Base-by-base conservation (phyloP, 2,888 invertebrate genomes). In the Lobophora halterata region DNA sequence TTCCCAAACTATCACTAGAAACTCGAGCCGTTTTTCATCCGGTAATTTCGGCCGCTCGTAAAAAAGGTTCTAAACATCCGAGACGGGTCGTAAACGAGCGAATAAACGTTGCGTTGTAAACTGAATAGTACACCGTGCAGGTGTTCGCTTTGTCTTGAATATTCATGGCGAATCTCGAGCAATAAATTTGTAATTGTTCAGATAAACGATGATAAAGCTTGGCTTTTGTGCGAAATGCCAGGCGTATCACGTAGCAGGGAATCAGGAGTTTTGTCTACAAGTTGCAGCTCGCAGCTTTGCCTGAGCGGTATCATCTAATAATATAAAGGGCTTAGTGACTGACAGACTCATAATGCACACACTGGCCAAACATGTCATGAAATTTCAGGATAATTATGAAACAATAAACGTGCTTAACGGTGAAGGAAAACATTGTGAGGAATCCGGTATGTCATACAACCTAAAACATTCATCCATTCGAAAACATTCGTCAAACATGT, bases 51-150 rank as follows among this genome's bases (percentile, higher is more conserved):
- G 46, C 37, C 52, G 67, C 58, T 79, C 80, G 74, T 82, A 80
- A 82, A 79, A 80, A 81, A 72, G 59, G 64, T 69, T 68, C 72
- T 79, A 72, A 81, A 73, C 78, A 77, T 72, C 64, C 71, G 65
- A 67, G 64, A 61, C 57, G 55, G 62, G 57, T 71, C 71, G 73
- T 81, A 81, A 83, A 80, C 69, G 74, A 55, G 58, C 50, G 65
- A 69, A 72, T 74, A 79, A 79, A 71, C 71, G 71, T 61, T 58
- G 49, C 60, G 61, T 61, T 69, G 69, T 73, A 71, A 75, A 68
- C 49, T 32, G 28, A 40, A 31, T 12, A 20, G 38, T 38, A 53
- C 45, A 39, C 19, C 23, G 33, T 46, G 46, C 65, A 66, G 65
- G 62, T 65, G 65, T 61, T 59, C 40, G 49, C 43, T 49, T 44